Percentiles rank a stretch among this genome's conserved stretches.
phyloP scores from a whole-genome alignment of 2,797 vertebrate species.

The Netta rufina region DNA sequence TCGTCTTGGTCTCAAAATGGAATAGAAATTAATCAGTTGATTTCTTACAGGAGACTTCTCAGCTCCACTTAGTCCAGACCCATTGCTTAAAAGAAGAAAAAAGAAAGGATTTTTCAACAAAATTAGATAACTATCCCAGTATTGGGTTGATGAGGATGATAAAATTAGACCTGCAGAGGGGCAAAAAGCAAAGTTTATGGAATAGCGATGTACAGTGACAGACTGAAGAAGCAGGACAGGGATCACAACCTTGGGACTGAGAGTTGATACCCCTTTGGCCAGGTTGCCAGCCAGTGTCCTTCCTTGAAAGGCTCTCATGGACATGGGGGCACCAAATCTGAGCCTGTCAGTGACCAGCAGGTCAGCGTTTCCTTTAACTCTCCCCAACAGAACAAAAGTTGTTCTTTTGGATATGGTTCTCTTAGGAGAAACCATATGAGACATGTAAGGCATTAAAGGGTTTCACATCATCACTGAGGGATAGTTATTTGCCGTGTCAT shows the following conservation, averaged over 20 bases:
- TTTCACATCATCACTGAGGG: background rate
- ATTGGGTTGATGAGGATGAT: background rate
- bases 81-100: background rate
- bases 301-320: background rate
- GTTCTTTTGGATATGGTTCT: background rate
- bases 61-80: background rate
- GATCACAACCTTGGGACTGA: background rate
- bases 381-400: background rate
- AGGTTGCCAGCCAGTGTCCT: background rate
- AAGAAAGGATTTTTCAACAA: background rate
- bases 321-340: background rate
- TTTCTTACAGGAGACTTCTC: background rate
- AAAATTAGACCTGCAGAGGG: background rate
- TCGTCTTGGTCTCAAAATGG: background rate
- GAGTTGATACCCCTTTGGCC: background rate
- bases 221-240: background rate
- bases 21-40: background rate
- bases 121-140: background rate
- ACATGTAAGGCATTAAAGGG: background rate
- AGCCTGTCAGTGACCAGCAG: background rate
- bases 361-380: background rate
- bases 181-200: background rate
- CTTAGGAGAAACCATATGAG: background rate
- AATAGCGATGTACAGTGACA: background rate
- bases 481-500: background rate